Base-by-base conservation (phyloP, 2,888 invertebrate species). In the Ophion ventricosus region DNA sequence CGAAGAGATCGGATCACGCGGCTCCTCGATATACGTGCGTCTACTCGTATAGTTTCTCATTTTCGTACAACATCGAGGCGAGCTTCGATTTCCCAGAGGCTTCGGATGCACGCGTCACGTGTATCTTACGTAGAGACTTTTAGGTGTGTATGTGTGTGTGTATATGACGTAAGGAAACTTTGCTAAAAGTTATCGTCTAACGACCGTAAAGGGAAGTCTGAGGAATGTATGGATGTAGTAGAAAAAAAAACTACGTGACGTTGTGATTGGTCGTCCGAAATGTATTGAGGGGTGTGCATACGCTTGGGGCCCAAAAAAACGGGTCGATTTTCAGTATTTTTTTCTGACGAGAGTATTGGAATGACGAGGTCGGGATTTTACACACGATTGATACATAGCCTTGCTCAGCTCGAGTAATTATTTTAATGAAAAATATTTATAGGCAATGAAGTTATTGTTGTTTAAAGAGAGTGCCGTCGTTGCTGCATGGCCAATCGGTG, bases 231-330 rank as follows among this genome's bases (percentile, higher is more conserved):
- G 63, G 63, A 70, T 78, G 75, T 81, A 63, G 78, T 67, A 73
- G 72, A 17, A 75, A 74, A 80, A 69, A 54, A 84, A 82, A 69
- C 54, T 43, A 49, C 57, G 70, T 20, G 72, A 73, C 23, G 70
- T 25, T 72, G 69, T 69, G 77, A 84, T 84, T 80, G 84, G 80
- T 78, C 77, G 83, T 64, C 63, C 56, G 59, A 69, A 70, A 69
- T 74, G 70, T 78, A 74, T 43, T 56, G 54, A 81, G 78, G 84
- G 76, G 73, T 80, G 75, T 63, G 61, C 66, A 29, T 29, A 29
- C 1, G 29, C 14, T 43, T 17, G 43, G 1, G 2, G 14, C 10
- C 43, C 43, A 14, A 43, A 43, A 43, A 43, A 43, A 43, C 2
- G 1, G 8, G 11, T 14, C 43, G 1, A 43, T 43, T 43, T 43